phyloP scores from a whole-genome alignment of 2,888 invertebrate genomes.

The Pseudeuparius sepicola region DNA sequence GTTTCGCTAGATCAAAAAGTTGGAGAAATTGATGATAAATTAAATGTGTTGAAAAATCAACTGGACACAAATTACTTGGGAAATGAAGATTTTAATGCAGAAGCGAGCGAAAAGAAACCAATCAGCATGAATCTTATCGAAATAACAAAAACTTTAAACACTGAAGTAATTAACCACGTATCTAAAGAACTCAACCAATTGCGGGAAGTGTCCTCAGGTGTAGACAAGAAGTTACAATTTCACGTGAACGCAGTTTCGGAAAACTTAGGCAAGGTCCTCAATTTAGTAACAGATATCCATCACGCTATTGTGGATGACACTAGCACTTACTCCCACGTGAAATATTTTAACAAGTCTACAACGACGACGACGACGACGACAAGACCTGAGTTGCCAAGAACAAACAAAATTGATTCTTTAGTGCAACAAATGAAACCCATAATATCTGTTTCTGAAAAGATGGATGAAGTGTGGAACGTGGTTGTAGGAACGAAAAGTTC shows the following conservation, averaged over 20 bases:
- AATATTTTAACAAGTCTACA: conserved; percentile 39
- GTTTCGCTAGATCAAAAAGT: conserved; percentile 74
- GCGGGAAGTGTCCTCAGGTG: conserved; percentile 64
- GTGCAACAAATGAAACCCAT: conserved; percentile 77
- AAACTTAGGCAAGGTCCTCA: conserved; percentile 67
- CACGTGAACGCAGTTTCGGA: conserved; percentile 77
- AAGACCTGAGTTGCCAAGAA: conserved; percentile 43
- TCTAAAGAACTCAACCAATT: conserved; percentile 72
- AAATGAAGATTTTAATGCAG: conserved; percentile 71
- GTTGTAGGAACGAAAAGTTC: conserved; percentile 83
- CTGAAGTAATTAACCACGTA: conserved; percentile 70
- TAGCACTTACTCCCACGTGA: conserved; percentile 33
- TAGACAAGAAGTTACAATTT: conserved; percentile 74
- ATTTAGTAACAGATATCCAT: conserved; percentile 73
- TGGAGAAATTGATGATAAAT: conserved; percentile 69
- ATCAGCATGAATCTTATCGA: conserved; percentile 74
- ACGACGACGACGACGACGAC: conserved; percentile 51
- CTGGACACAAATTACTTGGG: conserved; percentile 73
- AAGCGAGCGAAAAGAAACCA: conserved; percentile 80
- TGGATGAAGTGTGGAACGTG: conserved; percentile 87
- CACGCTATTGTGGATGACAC: conserved; percentile 73
- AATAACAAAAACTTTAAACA: conserved; percentile 73
- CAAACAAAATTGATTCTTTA: conserved; percentile 69
- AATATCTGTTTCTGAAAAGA: conserved; percentile 77
- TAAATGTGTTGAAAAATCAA: conserved; percentile 70